Base-by-base conservation (phyloP, 2,797 vertebrate species). In the Melanotaenia trifasciata region DNA sequence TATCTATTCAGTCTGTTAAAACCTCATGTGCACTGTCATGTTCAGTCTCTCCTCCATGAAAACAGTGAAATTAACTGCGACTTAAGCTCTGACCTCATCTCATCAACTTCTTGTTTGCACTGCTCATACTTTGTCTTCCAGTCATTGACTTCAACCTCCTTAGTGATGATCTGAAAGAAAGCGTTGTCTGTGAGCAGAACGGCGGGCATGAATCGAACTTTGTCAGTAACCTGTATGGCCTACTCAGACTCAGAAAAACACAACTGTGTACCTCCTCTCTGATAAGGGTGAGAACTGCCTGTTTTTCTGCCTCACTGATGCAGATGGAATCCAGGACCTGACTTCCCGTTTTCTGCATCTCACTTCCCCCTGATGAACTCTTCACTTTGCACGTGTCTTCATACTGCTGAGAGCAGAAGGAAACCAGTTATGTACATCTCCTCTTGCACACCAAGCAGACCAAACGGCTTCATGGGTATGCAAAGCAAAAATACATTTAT, bases 101-200 rank as follows among this genome's bases (percentile, higher is more conserved):
- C 97, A 47, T 93, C 69, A 32, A 99, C 96, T 76, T 99, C 97
- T 79, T 95, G 94, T 80, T 88, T 95, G 84, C 96, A 95, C 70
- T 95, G 95, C 73, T 99, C 96, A 0, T 95, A 98, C 70, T 97
- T 98, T 75, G 87, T 94, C 94, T 96, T 98, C 98, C 97, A 99
- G 69, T 97, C 96, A 0, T 84, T 96, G 58, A 93, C 95, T 90
- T 99, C 96, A 0, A 94, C 93, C 87, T 99, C 98, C 94, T 99
- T 99, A 8, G 96, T 93, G 89, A 99, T 96, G 54, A 99, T 98
- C 98, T 99, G 86, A 72, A 81, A 79, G 35, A 30, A 84, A 30
- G 86, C 0, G 3, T 22, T 3, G 12, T 20, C 35, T 38, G 69
- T 88, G 67, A 88, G 58, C 30, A 47, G 20, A 79, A 24, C 16